phyloP scores from a whole-genome alignment of 2,888 invertebrate genomes.

The Scrobipalpa atriplicella region DNA sequence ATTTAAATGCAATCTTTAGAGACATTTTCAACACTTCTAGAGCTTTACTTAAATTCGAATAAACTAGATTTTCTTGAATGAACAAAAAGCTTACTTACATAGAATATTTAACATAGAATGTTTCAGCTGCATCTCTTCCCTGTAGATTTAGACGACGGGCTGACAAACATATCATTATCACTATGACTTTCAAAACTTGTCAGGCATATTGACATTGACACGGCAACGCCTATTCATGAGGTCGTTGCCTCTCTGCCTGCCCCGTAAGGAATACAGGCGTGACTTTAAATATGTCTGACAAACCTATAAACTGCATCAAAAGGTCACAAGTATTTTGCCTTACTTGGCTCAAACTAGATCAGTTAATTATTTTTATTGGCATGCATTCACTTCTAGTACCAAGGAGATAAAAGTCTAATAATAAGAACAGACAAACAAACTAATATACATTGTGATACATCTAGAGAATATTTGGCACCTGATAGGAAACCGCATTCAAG shows the following conservation, averaged over 20 bases:
- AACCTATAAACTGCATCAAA: neutral
- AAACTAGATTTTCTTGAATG: no score
- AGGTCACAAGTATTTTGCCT: constrained; percentile 6
- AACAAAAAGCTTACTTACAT: no score
- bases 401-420: constrained; percentile 1
- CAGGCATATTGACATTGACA: no score
- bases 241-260: no score
- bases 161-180: no score
- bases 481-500: neutral
- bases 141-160: no score
- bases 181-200: no score
- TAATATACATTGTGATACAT: neutral
- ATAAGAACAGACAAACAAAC: neutral
- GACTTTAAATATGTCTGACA: no score
- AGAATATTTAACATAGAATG: no score
- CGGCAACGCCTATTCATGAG: no score
- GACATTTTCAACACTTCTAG: neutral
- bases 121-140: no score
- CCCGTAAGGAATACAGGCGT: no score
- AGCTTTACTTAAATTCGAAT: neutral
- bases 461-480: neutral
- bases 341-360: neutral
- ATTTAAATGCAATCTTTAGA: constrained; percentile 14
- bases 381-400: neutral
- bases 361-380: neutral